phyloP scores from a whole-genome alignment of 1,140 invertebrate species.

The Notospermus geniculatus region DNA sequence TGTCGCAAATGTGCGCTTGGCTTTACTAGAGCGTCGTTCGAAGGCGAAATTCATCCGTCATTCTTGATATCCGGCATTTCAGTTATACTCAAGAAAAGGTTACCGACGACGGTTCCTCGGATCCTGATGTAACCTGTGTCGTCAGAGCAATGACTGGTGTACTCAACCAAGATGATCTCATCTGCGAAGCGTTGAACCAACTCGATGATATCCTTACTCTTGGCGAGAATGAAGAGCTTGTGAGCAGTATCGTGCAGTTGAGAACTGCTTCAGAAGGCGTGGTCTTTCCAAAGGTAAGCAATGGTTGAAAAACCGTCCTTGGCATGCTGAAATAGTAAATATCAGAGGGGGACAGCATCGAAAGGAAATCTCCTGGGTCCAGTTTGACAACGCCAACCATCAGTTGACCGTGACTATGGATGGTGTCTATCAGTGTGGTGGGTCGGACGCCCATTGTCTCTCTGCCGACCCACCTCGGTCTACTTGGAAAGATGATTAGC shows the following conservation, averaged over 20 bases:
- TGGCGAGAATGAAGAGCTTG: slow-evolving; percentile 41
- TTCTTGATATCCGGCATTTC: not conserved
- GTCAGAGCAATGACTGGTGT: slow-evolving; percentile 31
- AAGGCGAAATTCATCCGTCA: not conserved
- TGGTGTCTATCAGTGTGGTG: too few species aligned
- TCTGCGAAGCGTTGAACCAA: slow-evolving; percentile 30
- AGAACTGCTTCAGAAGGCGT: slow-evolving; percentile 24
- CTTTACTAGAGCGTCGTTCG: not conserved
- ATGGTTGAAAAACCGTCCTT: not conserved
- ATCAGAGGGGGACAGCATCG: too few species aligned
- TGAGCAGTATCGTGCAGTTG: slow-evolving; percentile 42
- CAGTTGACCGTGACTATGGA: too few species aligned
- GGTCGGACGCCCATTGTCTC: too few species aligned
- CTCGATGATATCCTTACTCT: slow-evolving; percentile 27
- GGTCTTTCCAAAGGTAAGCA: slow-evolving; percentile 27
- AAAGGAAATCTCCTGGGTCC: too few species aligned
- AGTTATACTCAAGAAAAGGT: too few species aligned
- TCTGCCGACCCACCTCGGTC: too few species aligned
- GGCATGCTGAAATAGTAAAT: too few species aligned
- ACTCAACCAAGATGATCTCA: slow-evolving; percentile 32
- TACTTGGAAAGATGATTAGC: too few species aligned
- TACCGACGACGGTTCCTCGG: slow-evolving; percentile 31
- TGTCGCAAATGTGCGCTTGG: too few species aligned
- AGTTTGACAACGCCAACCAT: too few species aligned
- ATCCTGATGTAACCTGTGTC: slow-evolving; percentile 34